Evolutionary conservation across 1,140 invertebrate species (phyloP).

Genomic region (Anastatus disparis): DNA sequence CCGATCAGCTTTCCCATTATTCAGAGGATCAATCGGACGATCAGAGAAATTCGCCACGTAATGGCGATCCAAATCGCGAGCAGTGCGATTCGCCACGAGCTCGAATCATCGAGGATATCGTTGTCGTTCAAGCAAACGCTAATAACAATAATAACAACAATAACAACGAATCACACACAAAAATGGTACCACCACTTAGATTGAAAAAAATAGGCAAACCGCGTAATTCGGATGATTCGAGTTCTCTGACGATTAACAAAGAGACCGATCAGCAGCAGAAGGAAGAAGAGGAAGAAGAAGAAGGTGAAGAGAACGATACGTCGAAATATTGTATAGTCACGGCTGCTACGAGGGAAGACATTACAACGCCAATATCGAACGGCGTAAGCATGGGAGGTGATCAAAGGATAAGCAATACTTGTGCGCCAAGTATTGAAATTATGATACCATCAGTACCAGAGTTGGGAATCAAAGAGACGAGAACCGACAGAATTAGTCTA

Average conservation of each 20-base stretch:
- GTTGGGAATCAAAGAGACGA: constrained; percentile 31
- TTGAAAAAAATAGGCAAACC: constrained; percentile 49
- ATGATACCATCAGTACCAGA: constrained; percentile 36
- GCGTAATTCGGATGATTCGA: background rate
- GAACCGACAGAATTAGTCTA: constrained; percentile 27
- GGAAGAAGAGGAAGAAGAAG: background rate
- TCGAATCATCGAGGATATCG: constrained; percentile 1
- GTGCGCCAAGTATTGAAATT: constrained; percentile 28
- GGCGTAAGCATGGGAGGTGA: too few relatives aligned
- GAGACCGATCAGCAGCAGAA: background rate
- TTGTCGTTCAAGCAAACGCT: background rate
- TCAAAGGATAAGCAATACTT: background rate
- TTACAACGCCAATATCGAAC: too few relatives aligned
- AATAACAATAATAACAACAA: too few relatives aligned
- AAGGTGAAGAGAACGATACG: background rate
- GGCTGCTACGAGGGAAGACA: background rate
- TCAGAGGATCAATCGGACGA: background rate
- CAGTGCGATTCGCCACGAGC: background rate
- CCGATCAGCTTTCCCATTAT: too few relatives aligned
- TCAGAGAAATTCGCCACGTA: background rate
- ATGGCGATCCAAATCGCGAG: background rate
- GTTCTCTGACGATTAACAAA: background rate
- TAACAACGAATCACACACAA: background rate
- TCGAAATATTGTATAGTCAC: constrained; percentile 50
- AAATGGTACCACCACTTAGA: constrained; percentile 51